Conservation (phyloP, 2,888 invertebrate species). For the Bellardia bayeri region DNA sequence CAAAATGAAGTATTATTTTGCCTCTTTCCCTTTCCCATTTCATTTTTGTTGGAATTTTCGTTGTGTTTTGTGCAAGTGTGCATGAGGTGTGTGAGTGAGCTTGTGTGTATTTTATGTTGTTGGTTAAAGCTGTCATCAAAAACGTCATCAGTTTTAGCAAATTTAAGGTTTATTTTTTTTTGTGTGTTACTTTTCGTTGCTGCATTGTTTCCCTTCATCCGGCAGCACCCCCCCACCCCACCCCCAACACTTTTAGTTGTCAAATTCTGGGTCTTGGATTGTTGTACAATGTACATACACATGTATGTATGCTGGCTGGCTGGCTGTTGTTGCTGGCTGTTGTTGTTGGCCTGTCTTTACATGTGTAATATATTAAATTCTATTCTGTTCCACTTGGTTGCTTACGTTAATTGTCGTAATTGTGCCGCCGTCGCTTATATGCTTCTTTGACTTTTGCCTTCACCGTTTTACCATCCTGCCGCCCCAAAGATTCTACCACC, state of each 20-base stretch:
- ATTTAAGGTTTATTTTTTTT: conserved; percentile 77
- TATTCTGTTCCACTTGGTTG: conserved; percentile 80
- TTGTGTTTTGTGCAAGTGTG: not conserved
- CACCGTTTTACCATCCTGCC: conserved; percentile 23
- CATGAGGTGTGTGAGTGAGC: not conserved
- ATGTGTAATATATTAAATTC: conserved; percentile 68
- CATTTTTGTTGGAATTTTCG: conserved; percentile 18
- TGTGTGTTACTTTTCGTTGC: conserved; percentile 2
- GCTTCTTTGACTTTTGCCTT: conserved; percentile 72
- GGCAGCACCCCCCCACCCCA: not conserved
- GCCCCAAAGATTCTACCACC: conserved; percentile 19
- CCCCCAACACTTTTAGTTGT: not conserved
- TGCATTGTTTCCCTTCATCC: conserved; percentile 8
- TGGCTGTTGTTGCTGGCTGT: conserved; percentile 15
- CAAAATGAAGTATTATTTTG: not conserved
- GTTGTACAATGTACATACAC: not conserved
- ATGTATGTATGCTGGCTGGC: too few species aligned
- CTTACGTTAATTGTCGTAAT: conserved; percentile 83
- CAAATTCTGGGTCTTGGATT: conserved; percentile 28
- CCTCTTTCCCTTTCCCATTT: conserved; percentile 19
- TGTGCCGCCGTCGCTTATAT: conserved; percentile 76
- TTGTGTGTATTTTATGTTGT: conserved; percentile 52
- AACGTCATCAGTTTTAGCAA: conserved; percentile 82
- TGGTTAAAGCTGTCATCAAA: conserved; percentile 80
- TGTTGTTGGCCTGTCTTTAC: conserved; percentile 39